A percentile compares a stretch with the other conserved stretches of the same genome.
Evolutionary conservation across 2,888 invertebrate species (phyloP).

Genomic region (Didymodactylos carnosus): DNA sequence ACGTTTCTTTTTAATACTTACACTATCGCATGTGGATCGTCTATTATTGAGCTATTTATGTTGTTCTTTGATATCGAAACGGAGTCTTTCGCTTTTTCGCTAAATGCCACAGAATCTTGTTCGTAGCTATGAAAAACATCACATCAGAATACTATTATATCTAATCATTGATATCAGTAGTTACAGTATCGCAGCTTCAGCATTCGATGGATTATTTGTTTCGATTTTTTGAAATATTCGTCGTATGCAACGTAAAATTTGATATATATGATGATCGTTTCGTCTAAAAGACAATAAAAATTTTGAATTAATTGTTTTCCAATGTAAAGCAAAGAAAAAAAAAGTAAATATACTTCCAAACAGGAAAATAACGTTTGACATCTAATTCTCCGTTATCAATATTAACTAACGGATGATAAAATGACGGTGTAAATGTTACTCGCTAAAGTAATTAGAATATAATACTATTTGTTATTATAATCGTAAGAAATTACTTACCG

Average conservation of each 20-base stretch:
- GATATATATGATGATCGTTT: slow-evolving; percentile 65
- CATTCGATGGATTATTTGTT: slow-evolving; percentile 49
- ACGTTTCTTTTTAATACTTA: slow-evolving; percentile 16
- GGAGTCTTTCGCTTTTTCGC: slow-evolving; percentile 49
- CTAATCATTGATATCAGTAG: slow-evolving; percentile 37
- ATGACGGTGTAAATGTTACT: slow-evolving; percentile 57
- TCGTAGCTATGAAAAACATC: slow-evolving; percentile 44
- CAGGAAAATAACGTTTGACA: slow-evolving; percentile 56
- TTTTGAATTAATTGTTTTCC: background rate
- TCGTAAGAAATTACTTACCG: slow-evolving; percentile 45
- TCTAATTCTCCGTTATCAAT: slow-evolving; percentile 55
- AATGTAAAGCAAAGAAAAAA: background rate
- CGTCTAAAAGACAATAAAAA: slow-evolving; percentile 31
- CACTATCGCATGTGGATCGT: slow-evolving; percentile 60
- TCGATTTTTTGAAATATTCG: slow-evolving; percentile 64
- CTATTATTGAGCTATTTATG: slow-evolving; percentile 48
- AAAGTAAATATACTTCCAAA: slow-evolving; percentile 46
- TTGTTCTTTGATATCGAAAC: slow-evolving; percentile 51
- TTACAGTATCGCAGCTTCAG: slow-evolving; percentile 45
- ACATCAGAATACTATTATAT: slow-evolving; percentile 20
- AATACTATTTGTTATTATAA: background rate
- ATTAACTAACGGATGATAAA: slow-evolving; percentile 69
- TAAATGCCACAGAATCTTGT: slow-evolving; percentile 50
- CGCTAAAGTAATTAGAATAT: slow-evolving; percentile 40
- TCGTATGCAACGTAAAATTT: slow-evolving; percentile 61